Evolutionary conservation across 2,888 invertebrate genomes (phyloP).

Genomic region (Andrena bucephala): DNA sequence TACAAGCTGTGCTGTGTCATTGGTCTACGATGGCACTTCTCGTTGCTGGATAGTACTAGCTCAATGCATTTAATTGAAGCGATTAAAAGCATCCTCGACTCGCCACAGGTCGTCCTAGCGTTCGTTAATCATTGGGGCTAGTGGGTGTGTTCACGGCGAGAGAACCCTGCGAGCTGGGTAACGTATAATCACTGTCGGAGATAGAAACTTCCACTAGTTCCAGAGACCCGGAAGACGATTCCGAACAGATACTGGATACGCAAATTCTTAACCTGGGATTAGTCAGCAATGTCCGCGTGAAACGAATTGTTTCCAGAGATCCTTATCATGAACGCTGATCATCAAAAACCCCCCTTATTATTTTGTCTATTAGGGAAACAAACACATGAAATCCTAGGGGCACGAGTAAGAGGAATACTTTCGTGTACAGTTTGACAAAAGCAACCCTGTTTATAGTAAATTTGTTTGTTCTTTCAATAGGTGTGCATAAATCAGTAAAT

Average conservation of each 20-base stretch:
- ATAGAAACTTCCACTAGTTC: slow-evolving; percentile 17
- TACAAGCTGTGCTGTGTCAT: too few species aligned
- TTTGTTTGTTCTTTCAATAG: too few species aligned
- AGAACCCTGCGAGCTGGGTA: neutral
- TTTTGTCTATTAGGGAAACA: slow-evolving; percentile 25
- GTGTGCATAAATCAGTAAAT: too few species aligned
- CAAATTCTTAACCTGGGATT: slow-evolving; percentile 35
- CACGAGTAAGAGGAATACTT: neutral
- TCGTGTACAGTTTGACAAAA: neutral
- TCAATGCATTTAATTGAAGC: slow-evolving; percentile 66
- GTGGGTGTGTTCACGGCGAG: slow-evolving; percentile 42
- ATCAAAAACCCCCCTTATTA: neutral
- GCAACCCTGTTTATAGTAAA: too few species aligned
- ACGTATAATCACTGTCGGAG: slow-evolving; percentile 48
- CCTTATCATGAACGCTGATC: neutral
- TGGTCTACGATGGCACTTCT: too few species aligned
- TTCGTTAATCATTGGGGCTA: slow-evolving; percentile 67
- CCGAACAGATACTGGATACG: slow-evolving; percentile 27
- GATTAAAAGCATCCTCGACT: slow-evolving; percentile 73
- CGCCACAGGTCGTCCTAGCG: slow-evolving; percentile 54
- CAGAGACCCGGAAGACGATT: slow-evolving; percentile 58
- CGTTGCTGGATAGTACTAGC: too few species aligned
- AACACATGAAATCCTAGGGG: slow-evolving; percentile 26
- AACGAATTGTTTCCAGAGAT: slow-evolving; percentile 16
- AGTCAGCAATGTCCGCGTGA: slow-evolving; percentile 6